Evolutionary conservation across 2,888 invertebrate species (phyloP), one percentile per base, ranked within the genome.

Genomic region (Acrocera orbiculus): DNA sequence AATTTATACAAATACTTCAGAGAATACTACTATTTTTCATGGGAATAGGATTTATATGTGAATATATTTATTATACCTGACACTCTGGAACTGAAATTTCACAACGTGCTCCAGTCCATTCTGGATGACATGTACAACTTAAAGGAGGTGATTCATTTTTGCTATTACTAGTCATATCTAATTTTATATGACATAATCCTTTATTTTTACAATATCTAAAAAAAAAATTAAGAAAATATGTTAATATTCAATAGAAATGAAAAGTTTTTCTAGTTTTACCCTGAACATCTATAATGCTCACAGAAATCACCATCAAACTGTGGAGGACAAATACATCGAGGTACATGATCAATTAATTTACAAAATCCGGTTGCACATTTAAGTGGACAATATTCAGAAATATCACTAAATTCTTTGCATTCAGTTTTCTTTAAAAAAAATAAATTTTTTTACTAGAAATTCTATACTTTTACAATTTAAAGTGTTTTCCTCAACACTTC

Each of bases 211-310:
- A 80, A 51, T 67, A 68, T 6, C 40, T 40, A 11, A 14, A 32
- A 16, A 4, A 16, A 17, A 20, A 35, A 13, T 19, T n/a, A 20
- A n/a, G 4, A 19, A n/a, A 9, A 11, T 5, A 13, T 20, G 19
- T 3, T 5, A 3, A 6, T 2, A 16, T 7, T 7, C 5, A 28
- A n/a, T 33, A 5, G 13, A 5, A 7, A 9, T 2, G 15, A 17
- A 16, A n/a, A 3, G 8, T 4, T 13, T 23, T n/a, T 4, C 16
- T n/a, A 16, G n/a, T 3, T 16, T 29, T 34, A 40, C 28, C 70
- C 71, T 3, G 75, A 70, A 50, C 80, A 80, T 35, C 70, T 65
- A 53, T 71, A 75, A 47, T 69, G 66, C 51, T 76, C 70, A 58
- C 82, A 82, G 30, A 64, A 55, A 40, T 66, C 63, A 13, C 82